Evolutionary conservation across 2,888 invertebrate genomes (phyloP).

Genomic region (Drosophila multiciliata): DNA sequence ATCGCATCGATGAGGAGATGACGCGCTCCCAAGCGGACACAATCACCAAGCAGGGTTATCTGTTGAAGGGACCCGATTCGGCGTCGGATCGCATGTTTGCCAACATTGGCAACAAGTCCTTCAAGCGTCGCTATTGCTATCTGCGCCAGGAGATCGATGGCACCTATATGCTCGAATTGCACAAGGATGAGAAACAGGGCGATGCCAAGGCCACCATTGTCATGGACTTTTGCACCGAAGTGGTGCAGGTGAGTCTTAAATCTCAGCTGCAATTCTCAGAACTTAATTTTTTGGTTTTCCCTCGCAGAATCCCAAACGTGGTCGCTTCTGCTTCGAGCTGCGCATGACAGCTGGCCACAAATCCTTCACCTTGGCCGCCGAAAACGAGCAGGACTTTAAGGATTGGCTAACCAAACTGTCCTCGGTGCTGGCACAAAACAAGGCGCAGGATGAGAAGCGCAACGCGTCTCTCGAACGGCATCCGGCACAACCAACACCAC

Average conservation of each 20-base stretch:
- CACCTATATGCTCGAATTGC: conserved; percentile 95
- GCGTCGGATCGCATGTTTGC: conserved; percentile 95
- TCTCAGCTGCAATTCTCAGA: rapidly evolving
- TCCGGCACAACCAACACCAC: conserved; percentile 76
- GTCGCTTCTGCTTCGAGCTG: conserved; percentile 94
- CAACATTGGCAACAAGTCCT: conserved; percentile 96
- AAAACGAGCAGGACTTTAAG: conserved; percentile 91
- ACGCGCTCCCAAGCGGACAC: conserved; percentile 89
- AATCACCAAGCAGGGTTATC: conserved; percentile 95
- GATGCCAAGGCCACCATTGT: conserved; percentile 96
- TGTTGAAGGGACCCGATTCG: conserved; percentile 96
- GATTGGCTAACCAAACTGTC: conserved; percentile 94
- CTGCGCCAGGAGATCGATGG: conserved; percentile 96
- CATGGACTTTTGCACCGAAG: conserved; percentile 96
- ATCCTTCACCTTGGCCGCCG: conserved; percentile 94
- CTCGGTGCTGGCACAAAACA: conserved; percentile 93
- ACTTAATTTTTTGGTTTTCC: conserved; percentile 11
- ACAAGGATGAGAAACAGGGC: conserved; percentile 96
- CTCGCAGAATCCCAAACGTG: conserved; percentile 91
- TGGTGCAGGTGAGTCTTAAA: conserved; percentile 88
- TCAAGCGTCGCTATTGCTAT: conserved; percentile 95
- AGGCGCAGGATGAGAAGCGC: conserved; percentile 92
- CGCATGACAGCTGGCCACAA: conserved; percentile 94
- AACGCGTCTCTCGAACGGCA: conserved; percentile 88
- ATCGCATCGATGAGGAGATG: conserved; percentile 90